Evolutionary conservation across 1,140 invertebrate species (phyloP).

Genomic region (Rhyacophila brunnea): DNA sequence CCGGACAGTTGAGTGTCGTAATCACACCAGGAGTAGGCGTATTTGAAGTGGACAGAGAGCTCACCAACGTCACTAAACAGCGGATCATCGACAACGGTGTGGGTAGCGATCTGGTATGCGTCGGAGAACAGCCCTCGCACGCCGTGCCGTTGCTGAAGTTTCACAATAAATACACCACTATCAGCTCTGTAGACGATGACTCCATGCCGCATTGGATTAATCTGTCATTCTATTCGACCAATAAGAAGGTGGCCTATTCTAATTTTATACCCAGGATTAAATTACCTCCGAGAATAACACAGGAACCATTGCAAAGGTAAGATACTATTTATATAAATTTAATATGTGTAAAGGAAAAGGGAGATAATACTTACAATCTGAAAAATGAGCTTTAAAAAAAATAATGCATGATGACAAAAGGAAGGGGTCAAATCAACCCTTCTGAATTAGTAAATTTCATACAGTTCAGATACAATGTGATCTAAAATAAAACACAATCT

Average conservation of each 20-base stretch:
- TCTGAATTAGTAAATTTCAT: too few species aligned
- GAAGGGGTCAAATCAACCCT: too few species aligned
- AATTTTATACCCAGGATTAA: constrained; percentile 94
- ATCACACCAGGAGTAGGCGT: constrained; percentile 98
- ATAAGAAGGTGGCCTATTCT: constrained; percentile 88
- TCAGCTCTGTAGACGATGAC: constrained; percentile 87
- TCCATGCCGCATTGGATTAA: constrained; percentile 99
- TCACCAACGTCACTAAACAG: constrained; percentile 98
- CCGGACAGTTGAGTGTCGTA: constrained; percentile 95
- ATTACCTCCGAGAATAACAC: constrained; percentile 66
- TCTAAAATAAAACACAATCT: too few species aligned
- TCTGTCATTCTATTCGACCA: constrained; percentile 93
- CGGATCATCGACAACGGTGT: constrained; percentile 98
- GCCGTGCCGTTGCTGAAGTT: constrained; percentile 96
- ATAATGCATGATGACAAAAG: too few species aligned
- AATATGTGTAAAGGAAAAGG: too few species aligned
- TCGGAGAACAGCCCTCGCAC: constrained; percentile 98
- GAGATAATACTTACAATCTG: too few species aligned
- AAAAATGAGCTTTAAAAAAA: too few species aligned
- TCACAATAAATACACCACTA: constrained; percentile 84
- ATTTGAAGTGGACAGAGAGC: constrained; percentile 93
- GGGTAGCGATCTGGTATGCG: constrained; percentile 91
- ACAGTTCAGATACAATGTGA: too few species aligned
- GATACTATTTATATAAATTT: neutral
- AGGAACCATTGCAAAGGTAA: constrained; percentile 53